Evolutionary conservation across 2,797 vertebrate genomes (phyloP).

Genomic region (Sternarchorhynchus goeldii): DNA sequence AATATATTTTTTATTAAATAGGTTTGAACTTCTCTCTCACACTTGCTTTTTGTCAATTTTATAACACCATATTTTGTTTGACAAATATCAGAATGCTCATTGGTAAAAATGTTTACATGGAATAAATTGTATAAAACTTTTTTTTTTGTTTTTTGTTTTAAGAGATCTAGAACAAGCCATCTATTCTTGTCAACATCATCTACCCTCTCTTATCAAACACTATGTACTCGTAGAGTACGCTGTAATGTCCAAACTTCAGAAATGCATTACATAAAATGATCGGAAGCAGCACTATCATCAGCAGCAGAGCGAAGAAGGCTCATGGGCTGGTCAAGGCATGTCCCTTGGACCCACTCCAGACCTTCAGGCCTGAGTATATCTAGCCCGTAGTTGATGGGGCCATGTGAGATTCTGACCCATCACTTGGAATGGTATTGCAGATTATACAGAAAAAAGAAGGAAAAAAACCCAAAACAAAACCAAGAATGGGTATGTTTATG

Average conservation of each 20-base stretch:
- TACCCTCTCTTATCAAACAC: slow-evolving; percentile 15
- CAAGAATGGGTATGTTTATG: slow-evolving; percentile 9
- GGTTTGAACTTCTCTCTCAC: slow-evolving; percentile 7
- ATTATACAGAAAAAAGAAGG: not conserved
- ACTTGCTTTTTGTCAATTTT: slow-evolving; percentile 4
- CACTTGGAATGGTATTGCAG: slow-evolving; percentile 33
- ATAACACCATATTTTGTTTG: not conserved
- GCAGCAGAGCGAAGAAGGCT: slow-evolving; percentile 46
- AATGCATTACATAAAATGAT: slow-evolving; percentile 30
- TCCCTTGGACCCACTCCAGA: not conserved
- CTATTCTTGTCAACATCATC: slow-evolving; percentile 12
- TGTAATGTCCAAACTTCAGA: slow-evolving; percentile 11
- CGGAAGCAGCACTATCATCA: slow-evolving; percentile 49
- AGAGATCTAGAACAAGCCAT: slow-evolving; percentile 7
- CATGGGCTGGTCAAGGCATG: not conserved
- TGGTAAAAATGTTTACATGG: slow-evolving; percentile 11
- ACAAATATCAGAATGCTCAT: slow-evolving; percentile 23
- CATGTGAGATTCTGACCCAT: slow-evolving; percentile 23
- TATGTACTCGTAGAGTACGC: slow-evolving; percentile 5
- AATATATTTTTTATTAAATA: slow-evolving; percentile 20
- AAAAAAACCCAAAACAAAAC: slow-evolving; percentile 1
- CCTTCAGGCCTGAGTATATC: slow-evolving; percentile 42
- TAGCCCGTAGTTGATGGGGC: slow-evolving; percentile 21
- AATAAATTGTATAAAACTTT: slow-evolving; percentile 20
- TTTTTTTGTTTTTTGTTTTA: slow-evolving; percentile 1